Base-by-base conservation (phyloP, 2,113 vertebrate species). In the Centropristis striata region DNA sequence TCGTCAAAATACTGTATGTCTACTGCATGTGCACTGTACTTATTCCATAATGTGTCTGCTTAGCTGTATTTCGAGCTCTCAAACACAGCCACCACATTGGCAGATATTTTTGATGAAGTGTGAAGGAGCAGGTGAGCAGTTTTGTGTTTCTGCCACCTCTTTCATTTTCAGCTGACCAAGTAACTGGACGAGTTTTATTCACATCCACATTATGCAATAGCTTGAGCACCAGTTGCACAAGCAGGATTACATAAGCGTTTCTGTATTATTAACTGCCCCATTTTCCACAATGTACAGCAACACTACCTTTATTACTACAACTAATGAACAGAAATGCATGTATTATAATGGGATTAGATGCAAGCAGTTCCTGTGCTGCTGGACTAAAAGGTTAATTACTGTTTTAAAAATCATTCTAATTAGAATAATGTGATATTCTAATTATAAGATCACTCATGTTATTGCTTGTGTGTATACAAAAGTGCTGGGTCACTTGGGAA, bases 141-240 rank as follows among this genome's bases (percentile, higher is more conserved):
- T 69, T 39, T 67, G 16, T 47, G 27, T 54, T 25, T 32, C 21
- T 27, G 51, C 25, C 25, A 36, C 32, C 41, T 44, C n/a, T 69
- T 55, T 70, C 4, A 74, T 75, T 64, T 46, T 20, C 49, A 16
- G n/a, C 67, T 20, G 36, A n/a, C 53, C 21, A 54, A 71, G 39
- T 57, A 49, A 44, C 5, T 4, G 7, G 18, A 41, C 11, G 13
- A 12, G 46, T 57, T 42, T 42, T 42, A 70, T 64, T 41, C 20
- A 50, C 27, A 61, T 72, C 18, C 1, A 1, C 23, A 36, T 83
- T 32, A 63, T 25, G 63, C 61, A 68, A 69, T 20, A 25, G 41
- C 49, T 20, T 47, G 42, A 74, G 20, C 23, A 68, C 13, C 9
- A 37, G 36, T 65, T 65, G 36, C 23, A 79, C 25, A 69, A 58